phyloP scores from a whole-genome alignment of 2,797 vertebrate species.

The Coreius guichenoti region DNA sequence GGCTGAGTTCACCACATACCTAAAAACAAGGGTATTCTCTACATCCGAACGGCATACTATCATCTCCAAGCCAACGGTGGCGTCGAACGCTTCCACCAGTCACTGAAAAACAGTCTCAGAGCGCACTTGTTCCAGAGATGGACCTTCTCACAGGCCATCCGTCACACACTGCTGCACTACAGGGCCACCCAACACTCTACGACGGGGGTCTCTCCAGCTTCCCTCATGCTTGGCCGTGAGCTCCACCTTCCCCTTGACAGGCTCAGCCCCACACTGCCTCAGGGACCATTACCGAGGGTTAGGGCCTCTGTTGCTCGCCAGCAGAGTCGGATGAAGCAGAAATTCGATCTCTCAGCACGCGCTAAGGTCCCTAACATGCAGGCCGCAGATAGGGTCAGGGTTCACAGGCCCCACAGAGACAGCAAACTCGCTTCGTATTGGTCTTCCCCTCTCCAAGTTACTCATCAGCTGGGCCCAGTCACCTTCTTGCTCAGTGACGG shows the following conservation, averaged over 20 bases:
- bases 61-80: not conserved
- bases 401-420: not conserved
- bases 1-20: slow-evolving; percentile 35
- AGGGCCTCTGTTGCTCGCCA: not conserved
- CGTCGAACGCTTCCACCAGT: slow-evolving; percentile 14
- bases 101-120: slow-evolving; percentile 40
- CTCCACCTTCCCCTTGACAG: slow-evolving; percentile 33
- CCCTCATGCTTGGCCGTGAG: slow-evolving; percentile 38
- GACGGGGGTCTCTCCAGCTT: slow-evolving; percentile 35
- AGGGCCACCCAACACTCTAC: slow-evolving; percentile 23
- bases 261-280: not conserved
- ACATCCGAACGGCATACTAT: not conserved
- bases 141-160: not conserved
- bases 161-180: slow-evolving; percentile 39
- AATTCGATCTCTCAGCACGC: not conserved
- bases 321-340: not conserved
- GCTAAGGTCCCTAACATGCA: not conserved
- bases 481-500: not conserved
- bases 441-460: not conserved
- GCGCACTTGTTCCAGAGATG: slow-evolving; percentile 32
- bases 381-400: not conserved
- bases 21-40: slow-evolving; percentile 6
- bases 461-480: not conserved
- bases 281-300: not conserved
- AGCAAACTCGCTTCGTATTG: slow-evolving; percentile 6